phyloP scores from a whole-genome alignment of 1,140 invertebrate species.

The Antheraea mylitta region DNA sequence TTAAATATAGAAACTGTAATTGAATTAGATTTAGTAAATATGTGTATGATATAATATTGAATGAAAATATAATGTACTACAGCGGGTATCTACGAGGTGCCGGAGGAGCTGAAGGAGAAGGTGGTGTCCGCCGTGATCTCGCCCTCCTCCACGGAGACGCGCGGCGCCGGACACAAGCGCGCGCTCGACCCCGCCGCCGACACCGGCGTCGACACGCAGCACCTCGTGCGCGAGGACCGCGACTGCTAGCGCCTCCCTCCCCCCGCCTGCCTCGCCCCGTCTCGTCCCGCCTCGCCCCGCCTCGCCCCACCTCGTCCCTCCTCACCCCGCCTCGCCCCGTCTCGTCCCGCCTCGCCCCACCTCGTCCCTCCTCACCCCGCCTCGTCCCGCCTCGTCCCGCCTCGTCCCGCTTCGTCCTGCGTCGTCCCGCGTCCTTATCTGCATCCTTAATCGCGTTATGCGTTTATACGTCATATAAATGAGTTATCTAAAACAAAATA shows the following conservation, averaged over 20 bases:
- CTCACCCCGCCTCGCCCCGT: no score
- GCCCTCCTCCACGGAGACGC: slow-evolving; percentile 84
- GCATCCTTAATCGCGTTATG: no score
- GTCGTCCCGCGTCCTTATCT: no score
- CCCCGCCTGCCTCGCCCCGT: slow-evolving; percentile 5
- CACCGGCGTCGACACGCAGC: slow-evolving; percentile 95
- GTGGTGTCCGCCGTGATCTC: slow-evolving; percentile 85
- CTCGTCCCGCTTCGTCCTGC: no score
- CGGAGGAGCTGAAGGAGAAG: slow-evolving; percentile 86
- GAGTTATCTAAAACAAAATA: background rate
- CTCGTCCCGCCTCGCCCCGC: no score
- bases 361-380: no score
- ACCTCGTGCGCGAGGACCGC: slow-evolving; percentile 91
- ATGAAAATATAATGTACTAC: slow-evolving; percentile 17
- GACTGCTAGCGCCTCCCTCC: slow-evolving; percentile 54
- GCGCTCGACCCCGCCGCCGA: slow-evolving; percentile 91
- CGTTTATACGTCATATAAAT: background rate
- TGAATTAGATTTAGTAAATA: no score
- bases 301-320: no score
- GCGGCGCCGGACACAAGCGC: slow-evolving; percentile 45
- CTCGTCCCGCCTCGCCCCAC: no score
- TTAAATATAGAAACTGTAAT: no score
- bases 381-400: no score
- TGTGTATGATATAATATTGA: no score
- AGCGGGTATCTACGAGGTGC: slow-evolving; percentile 87